phyloP scores from a whole-genome alignment of 2,797 vertebrate genomes.

The Heterohyrax brucei region DNA sequence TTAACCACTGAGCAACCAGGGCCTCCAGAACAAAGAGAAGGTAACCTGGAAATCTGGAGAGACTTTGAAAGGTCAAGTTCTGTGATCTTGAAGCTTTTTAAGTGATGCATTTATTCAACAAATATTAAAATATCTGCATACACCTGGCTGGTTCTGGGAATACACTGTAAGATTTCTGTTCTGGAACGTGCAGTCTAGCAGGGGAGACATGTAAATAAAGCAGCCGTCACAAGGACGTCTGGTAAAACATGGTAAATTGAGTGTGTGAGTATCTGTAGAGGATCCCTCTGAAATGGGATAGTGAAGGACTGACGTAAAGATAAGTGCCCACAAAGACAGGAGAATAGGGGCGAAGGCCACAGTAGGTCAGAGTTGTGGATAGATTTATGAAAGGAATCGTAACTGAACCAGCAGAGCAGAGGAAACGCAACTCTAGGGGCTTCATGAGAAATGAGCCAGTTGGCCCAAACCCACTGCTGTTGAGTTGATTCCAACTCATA shows the following conservation, averaged over 20 bases:
- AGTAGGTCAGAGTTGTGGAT: not conserved
- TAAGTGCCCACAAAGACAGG: not conserved
- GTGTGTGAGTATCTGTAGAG: not conserved
- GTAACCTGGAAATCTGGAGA: not conserved
- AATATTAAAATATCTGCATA: not conserved
- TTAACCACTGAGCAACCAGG: too few relatives aligned
- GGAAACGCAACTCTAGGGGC: not conserved
- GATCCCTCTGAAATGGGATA: not conserved
- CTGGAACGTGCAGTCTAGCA: not conserved
- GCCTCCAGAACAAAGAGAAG: not conserved
- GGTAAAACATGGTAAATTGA: not conserved
- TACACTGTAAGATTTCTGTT: not conserved
- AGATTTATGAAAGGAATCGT: not conserved
- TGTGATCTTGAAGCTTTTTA: constrained; percentile 18
- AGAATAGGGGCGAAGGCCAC: not conserved
- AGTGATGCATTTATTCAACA: not conserved
- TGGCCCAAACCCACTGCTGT: too few relatives aligned
- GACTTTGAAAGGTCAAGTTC: not conserved
- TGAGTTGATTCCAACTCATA: too few relatives aligned
- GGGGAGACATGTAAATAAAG: not conserved
- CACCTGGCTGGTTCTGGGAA: not conserved
- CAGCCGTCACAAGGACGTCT: not conserved
- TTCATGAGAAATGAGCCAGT: not conserved
- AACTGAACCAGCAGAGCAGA: not conserved
- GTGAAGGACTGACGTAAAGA: not conserved